These are phyloP conservation scores for Drosophila quadrilineata DNA, from an alignment of 1,140 invertebrate genomes.

Conservation along the genomic window DNA sequence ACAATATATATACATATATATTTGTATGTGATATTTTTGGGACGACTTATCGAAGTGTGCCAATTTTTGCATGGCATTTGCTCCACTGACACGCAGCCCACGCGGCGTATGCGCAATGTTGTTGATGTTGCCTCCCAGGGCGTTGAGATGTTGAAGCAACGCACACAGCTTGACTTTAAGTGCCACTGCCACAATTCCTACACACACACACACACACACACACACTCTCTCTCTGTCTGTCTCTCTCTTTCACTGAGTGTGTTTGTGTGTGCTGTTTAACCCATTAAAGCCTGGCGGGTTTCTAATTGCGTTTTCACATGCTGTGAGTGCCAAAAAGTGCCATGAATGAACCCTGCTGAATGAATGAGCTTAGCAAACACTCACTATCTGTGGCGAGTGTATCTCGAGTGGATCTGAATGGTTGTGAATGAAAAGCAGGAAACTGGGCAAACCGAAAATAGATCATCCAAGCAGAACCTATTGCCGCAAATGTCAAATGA, in stretches of 20 bases:
- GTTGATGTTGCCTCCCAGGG: constrained; percentile 68
- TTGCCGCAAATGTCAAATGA: constrained; percentile 54
- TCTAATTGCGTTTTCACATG: constrained; percentile 74
- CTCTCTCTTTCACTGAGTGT: background rate
- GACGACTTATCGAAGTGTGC: too few species aligned
- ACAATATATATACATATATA: too few species aligned
- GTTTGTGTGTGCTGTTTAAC: constrained; percentile 47
- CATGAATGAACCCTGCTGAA: constrained; percentile 69
- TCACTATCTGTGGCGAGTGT: constrained; percentile 13
- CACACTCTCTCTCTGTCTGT: background rate
- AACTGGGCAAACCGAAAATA: constrained; percentile 34
- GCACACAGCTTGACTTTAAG: constrained; percentile 71
- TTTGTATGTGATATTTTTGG: too few species aligned
- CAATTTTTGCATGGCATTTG: too few species aligned
- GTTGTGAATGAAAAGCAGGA: constrained; percentile 59
- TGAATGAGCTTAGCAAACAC: constrained; percentile 55
- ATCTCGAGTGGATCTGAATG: constrained; percentile 2
- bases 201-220: too few species aligned
- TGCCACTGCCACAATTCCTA: constrained; percentile 47
- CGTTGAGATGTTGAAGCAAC: constrained; percentile 32
- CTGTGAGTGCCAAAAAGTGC: constrained; percentile 67
- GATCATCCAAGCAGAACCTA: constrained; percentile 23
- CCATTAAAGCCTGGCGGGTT: constrained; percentile 62
- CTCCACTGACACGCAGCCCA: constrained; percentile 46
- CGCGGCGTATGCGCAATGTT: constrained; percentile 68